Conservation (phyloP, 2,113 vertebrate genomes). For the Capreolus pygargus region DNA sequence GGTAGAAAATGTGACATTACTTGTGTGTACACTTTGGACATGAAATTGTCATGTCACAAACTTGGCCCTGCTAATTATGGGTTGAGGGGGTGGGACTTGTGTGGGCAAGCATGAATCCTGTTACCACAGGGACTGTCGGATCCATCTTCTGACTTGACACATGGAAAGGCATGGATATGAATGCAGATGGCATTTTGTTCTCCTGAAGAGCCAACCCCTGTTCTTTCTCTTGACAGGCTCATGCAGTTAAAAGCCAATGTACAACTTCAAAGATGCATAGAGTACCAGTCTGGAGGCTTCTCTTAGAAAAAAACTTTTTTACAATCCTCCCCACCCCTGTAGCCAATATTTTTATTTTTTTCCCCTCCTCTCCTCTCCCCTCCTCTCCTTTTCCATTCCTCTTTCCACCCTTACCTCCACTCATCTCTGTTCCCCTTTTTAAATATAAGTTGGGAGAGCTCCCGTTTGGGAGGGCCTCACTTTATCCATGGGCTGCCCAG, state of each 20-base stretch:
- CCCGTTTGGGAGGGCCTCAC: background rate
- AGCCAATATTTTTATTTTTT: background rate
- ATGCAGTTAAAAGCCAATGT: background rate
- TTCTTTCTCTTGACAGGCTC: background rate
- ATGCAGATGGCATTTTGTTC: background rate
- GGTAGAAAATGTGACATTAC: background rate
- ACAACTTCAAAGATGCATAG: background rate
- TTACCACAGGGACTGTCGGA: background rate
- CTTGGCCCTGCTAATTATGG: background rate
- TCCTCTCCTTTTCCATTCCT: background rate
- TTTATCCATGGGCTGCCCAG: background rate
- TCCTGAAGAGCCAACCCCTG: fast-evolving
- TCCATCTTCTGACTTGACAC: background rate
- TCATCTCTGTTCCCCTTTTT: background rate
- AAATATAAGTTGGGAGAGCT: background rate
- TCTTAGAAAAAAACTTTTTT: background rate
- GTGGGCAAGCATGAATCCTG: background rate
- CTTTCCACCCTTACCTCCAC: background rate
- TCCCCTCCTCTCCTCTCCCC: background rate
- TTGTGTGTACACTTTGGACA: background rate
- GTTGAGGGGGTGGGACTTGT: background rate
- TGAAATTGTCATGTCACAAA: background rate
- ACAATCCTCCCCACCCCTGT: fast-evolving
- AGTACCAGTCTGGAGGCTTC: background rate
- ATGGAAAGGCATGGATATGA: background rate